Evolutionary conservation across 2,797 vertebrate genomes (phyloP), one percentile per base, ranked within the genome.

Genomic region (Tinamus major): DNA sequence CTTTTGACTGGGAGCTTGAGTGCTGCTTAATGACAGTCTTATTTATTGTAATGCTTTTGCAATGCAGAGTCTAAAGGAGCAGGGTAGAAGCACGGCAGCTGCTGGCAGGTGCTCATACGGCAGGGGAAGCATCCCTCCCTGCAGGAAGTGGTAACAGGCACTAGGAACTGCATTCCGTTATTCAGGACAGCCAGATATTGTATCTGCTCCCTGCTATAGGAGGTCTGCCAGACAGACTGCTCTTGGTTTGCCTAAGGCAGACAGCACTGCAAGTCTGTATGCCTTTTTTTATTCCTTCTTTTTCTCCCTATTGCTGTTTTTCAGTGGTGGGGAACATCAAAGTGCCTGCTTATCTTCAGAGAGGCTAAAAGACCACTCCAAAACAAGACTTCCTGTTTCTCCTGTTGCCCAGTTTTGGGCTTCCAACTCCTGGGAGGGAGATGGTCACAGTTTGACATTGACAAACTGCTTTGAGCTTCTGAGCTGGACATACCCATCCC

Each of bases 21-120:
- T 96, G 82, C 94, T 96, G 95, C 85, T 93, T 97, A 96, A 96
- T 95, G 92, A 94, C 94, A 95, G 91, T 89, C 91, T 95, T 96
- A 97, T 97, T 96, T 96, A 95, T 94, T 89, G 79, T 93, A 65
- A 91, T 63, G 85, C 92, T 78, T 95, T 89, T 75, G 67, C 78
- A 86, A 91, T 42, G 18, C 69, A 90, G 80, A 92, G 91, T 86
- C 85, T 58, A 35, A 64, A 92, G 83, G 72, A 90, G 84, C 70
- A 29, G 19, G 79, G 90, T 75, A 92, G 69, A 56, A 87, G 44
- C 29, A 1, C 26, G 69, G 84, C 83, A 88, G 83, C 68, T 84
- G 91, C 80, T 46, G 18, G 85, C 78, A 96, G 90, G 83, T 93
- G 84, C 79, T 94, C 77, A 70, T 64, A 55, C 58, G 85, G 82